Evolutionary conservation across 2,113 vertebrate species (phyloP).

Genomic region (Pyxicephalus adspersus): DNA sequence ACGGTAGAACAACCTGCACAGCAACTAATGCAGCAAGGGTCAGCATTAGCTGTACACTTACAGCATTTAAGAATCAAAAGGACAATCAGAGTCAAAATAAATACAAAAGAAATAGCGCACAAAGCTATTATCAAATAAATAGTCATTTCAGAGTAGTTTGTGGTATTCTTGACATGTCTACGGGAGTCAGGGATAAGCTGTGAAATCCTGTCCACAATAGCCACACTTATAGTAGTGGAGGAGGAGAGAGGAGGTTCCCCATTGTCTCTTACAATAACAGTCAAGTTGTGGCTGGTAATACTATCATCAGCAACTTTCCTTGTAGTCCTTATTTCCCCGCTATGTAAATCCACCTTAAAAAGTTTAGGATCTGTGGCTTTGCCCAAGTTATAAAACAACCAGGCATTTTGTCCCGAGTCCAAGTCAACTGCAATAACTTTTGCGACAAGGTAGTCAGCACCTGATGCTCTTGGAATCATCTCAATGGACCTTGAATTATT

Average conservation of each 20-base stretch:
- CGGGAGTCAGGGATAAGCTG: constrained; percentile 86
- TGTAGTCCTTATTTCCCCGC: constrained; percentile 92
- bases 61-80: constrained; percentile 90
- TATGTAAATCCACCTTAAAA: constrained; percentile 91
- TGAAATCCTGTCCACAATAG: constrained; percentile 87
- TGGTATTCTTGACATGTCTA: constrained; percentile 79
- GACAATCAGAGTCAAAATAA: constrained; percentile 89
- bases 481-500: constrained; percentile 85
- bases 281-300: constrained; percentile 81
- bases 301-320: constrained; percentile 87
- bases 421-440: constrained; percentile 90
- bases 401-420: constrained; percentile 92
- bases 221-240: constrained; percentile 81
- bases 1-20: constrained; percentile 81
- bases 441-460: constrained; percentile 86
- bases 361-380: constrained; percentile 82
- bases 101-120: constrained; percentile 90
- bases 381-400: constrained; percentile 85
- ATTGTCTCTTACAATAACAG: constrained; percentile 84
- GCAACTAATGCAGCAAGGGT: constrained; percentile 81
- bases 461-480: constrained; percentile 82
- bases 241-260: constrained; percentile 86
- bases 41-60: constrained; percentile 81
- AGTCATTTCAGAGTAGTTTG: constrained; percentile 86
- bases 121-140: constrained; percentile 95